Percentiles rank a stretch among this genome's conserved stretches.
These are phyloP conservation scores for Oreochromis spilurus DNA, from an alignment of 2,113 vertebrate genomes.

Conservation along the genomic window DNA sequence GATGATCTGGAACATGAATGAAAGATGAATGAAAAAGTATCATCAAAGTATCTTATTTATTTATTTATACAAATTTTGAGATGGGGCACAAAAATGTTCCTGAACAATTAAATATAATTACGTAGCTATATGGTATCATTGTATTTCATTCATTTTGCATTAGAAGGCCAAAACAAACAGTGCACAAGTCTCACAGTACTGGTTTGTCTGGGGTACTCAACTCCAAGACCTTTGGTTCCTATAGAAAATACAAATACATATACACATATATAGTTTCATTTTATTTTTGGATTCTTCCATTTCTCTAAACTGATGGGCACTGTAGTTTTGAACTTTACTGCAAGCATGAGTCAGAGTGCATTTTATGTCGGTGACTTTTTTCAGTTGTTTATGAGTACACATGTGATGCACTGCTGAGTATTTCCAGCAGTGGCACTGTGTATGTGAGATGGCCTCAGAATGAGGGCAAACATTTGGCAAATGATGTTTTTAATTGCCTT, in stretches of 20 bases:
- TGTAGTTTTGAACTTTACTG: not conserved
- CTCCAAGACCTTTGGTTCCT: not conserved
- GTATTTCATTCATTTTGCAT: not conserved
- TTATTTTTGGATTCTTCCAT: not conserved
- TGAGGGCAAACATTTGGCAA: not conserved
- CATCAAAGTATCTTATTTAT: not conserved
- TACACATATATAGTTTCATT: not conserved
- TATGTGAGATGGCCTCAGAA: not conserved
- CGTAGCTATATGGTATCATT: not conserved
- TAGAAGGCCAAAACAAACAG: not conserved
- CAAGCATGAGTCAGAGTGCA: not conserved
- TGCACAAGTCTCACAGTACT: not conserved
- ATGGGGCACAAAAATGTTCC: not conserved
- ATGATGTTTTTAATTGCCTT: not conserved
- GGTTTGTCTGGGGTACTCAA: not conserved
- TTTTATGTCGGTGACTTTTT: not conserved
- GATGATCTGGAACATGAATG: not conserved
- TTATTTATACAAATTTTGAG: not conserved
- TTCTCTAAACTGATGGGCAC: not conserved
- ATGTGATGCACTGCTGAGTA: not conserved
- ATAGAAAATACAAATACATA: not conserved
- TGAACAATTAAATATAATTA: not conserved
- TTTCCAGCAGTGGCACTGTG: not conserved
- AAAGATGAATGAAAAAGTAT: not conserved
- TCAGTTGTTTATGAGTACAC: not conserved